Evolutionary conservation across 2,113 vertebrate species (phyloP).

Genomic region (Megaptera novaeangliae): DNA sequence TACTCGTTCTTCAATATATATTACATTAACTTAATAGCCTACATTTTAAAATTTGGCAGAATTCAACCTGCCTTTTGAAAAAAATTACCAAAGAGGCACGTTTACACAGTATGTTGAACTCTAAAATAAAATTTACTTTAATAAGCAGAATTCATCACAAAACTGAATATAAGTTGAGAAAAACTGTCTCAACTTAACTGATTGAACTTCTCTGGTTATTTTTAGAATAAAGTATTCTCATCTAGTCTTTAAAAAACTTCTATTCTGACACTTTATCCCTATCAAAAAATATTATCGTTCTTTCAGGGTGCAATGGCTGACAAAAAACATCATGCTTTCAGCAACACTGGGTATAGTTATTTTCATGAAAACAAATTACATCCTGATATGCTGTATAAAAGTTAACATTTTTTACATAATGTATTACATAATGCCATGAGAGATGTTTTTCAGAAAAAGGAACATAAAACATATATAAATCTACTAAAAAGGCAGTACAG

Average conservation of each 20-base stretch:
- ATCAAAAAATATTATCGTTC: constrained; percentile 58
- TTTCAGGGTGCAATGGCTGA: constrained; percentile 38
- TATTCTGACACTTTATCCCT: constrained; percentile 49
- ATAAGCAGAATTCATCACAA: constrained; percentile 50
- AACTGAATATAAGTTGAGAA: constrained; percentile 51
- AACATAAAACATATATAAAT: background rate
- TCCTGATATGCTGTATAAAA: background rate
- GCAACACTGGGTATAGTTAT: background rate
- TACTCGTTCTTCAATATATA: constrained; percentile 59
- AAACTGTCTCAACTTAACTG: constrained; percentile 17
- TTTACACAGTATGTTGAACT: constrained; percentile 28
- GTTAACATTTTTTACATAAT: background rate
- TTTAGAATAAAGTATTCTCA: constrained; percentile 62
- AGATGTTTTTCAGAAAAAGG: constrained; percentile 38
- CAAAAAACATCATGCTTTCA: constrained; percentile 27
- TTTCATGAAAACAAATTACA: background rate
- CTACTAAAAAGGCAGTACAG: background rate
- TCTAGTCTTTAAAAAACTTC: constrained; percentile 33
- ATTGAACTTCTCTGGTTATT: constrained; percentile 59
- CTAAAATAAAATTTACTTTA: constrained; percentile 65
- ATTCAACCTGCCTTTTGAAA: background rate
- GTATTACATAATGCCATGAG: background rate
- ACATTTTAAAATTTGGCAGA: constrained; percentile 19
- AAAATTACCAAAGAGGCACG: background rate
- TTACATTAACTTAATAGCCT: background rate